Conservation (phyloP, 1,140 invertebrate species). For the Diachasmimorpha longicaudata region DNA sequence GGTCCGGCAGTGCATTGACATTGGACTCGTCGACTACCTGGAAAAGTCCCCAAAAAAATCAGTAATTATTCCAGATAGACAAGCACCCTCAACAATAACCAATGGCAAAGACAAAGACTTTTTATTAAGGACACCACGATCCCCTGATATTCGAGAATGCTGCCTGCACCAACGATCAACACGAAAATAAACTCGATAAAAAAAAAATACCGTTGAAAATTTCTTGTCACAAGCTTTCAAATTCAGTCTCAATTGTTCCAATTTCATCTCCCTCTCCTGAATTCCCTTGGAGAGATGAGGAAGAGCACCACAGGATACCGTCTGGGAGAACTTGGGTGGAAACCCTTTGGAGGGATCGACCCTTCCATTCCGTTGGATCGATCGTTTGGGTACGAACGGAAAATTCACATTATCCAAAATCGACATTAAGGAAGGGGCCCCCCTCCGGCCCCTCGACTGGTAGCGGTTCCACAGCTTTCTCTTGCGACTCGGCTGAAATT, state of each 20-base stretch:
- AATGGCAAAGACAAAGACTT: not conserved
- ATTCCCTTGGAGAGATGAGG: not conserved
- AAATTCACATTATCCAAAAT: slow-evolving; percentile 46
- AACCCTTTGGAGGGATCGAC: not conserved
- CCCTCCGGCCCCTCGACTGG: not conserved
- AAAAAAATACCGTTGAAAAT: too few species aligned
- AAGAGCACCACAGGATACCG: not conserved
- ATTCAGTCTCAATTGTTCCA: too few species aligned
- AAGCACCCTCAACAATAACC: not conserved
- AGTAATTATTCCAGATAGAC: not conserved
- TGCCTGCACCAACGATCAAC: not conserved
- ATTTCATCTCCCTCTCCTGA: too few species aligned
- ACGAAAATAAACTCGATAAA: not conserved
- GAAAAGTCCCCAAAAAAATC: slow-evolving; percentile 19
- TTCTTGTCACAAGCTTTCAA: too few species aligned
- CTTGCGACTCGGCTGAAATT: not conserved
- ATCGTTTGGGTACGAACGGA: slow-evolving; percentile 41
- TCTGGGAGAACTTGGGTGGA: not conserved
- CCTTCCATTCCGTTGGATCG: slow-evolving; percentile 27
- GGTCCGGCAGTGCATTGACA: slow-evolving; percentile 71
- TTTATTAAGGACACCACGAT: not conserved
- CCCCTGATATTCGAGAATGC: not conserved
- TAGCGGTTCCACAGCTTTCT: not conserved
- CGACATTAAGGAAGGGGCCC: slow-evolving; percentile 29
- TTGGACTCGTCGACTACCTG: slow-evolving; percentile 84